Evolutionary conservation across 2,113 vertebrate species (phyloP).

Genomic region (Phalacrocorax carbo): DNA sequence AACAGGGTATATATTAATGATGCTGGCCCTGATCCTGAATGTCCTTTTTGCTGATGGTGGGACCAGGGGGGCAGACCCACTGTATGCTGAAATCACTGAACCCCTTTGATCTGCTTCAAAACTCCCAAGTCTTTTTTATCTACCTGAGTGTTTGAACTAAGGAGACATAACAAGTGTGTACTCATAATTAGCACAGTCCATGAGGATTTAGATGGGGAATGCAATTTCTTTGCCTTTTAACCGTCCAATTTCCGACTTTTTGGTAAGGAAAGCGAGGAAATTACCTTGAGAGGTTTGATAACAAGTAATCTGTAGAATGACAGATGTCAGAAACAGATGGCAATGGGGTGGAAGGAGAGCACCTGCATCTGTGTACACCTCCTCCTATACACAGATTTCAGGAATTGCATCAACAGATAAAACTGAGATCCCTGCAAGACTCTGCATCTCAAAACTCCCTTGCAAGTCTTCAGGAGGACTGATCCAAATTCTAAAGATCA

Average conservation of each 20-base stretch:
- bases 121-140: conserved; percentile 21
- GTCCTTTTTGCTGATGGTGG: conserved; percentile 20
- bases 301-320: background rate
- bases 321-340: background rate
- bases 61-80: background rate
- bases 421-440: background rate
- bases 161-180: background rate
- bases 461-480: background rate
- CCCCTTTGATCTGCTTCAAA: background rate
- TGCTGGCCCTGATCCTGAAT: background rate
- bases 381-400: background rate
- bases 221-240: background rate
- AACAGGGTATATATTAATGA: conserved; percentile 1
- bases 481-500: background rate
- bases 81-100: background rate
- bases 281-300: background rate
- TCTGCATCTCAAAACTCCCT: background rate
- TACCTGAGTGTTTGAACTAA: background rate
- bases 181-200: background rate
- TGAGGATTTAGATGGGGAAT: background rate
- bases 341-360: background rate
- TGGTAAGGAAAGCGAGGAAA: background rate
- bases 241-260: background rate
- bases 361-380: background rate
- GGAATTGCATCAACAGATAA: background rate